Conservation (phyloP, 2,797 vertebrate species). For the Alca torda region DNA sequence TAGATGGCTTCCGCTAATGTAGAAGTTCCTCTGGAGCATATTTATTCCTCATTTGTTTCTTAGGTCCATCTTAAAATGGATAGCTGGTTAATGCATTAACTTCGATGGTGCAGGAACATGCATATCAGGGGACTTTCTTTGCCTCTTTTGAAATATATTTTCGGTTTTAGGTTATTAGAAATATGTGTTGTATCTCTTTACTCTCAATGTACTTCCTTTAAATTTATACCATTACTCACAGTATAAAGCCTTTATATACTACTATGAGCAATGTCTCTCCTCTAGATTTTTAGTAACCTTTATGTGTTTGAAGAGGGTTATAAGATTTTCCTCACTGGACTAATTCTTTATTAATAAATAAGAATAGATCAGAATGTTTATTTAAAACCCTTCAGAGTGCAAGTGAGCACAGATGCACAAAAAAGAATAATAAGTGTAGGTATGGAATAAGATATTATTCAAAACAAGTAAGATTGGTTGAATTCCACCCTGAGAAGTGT, state of each 20-base stretch:
- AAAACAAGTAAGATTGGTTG: neutral
- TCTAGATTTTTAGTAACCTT: neutral
- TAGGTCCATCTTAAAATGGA: neutral
- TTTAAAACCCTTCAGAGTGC: neutral
- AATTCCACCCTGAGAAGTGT: neutral
- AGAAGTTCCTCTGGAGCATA: neutral
- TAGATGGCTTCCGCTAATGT: neutral
- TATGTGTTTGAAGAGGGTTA: neutral
- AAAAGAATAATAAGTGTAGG: neutral
- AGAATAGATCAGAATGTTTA: neutral
- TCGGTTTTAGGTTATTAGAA: neutral
- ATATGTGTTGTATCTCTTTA: neutral
- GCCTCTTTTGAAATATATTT: neutral
- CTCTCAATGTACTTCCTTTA: neutral
- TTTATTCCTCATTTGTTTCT: slow-evolving; percentile 15
- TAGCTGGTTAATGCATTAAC: neutral
- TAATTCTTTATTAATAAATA: neutral
- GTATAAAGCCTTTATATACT: neutral
- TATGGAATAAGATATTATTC: neutral
- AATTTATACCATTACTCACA: neutral
- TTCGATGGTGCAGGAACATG: neutral
- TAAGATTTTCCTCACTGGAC: neutral
- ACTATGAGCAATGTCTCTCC: neutral
- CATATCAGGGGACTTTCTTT: neutral
- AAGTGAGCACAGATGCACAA: neutral